A percentile compares a stretch with the other conserved stretches of the same genome.
Evolutionary conservation across 2,113 vertebrate species (phyloP).

Genomic region (Antidorcas marsupialis): DNA sequence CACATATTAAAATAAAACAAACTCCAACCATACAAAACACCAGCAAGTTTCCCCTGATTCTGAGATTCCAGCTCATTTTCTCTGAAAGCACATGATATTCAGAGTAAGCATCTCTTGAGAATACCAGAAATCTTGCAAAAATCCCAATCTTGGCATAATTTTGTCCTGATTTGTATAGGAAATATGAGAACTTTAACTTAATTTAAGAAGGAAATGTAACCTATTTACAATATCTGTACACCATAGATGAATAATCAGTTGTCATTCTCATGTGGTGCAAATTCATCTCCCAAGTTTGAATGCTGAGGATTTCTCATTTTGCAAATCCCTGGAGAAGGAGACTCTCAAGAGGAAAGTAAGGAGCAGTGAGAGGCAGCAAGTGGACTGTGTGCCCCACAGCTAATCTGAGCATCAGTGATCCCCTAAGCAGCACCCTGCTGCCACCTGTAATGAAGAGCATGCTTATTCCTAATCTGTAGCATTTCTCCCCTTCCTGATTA

Average conservation of each 20-base stretch:
- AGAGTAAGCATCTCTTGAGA: slow-evolving; percentile 42
- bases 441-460: slow-evolving; percentile 50
- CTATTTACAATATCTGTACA: slow-evolving; percentile 38
- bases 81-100: slow-evolving; percentile 14
- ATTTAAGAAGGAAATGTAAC: slow-evolving; percentile 66
- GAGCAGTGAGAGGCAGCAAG: not conserved
- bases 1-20: slow-evolving; percentile 4
- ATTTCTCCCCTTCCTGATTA: slow-evolving; percentile 68
- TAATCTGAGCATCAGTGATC: slow-evolving; percentile 61
- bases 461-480: slow-evolving; percentile 67
- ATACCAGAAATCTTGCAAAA: slow-evolving; percentile 50
- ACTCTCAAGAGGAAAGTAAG: slow-evolving; percentile 48
- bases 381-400: not conserved
- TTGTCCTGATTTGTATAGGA: slow-evolving; percentile 54
- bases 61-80: slow-evolving; percentile 39
- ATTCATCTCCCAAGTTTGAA: slow-evolving; percentile 44
- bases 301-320: slow-evolving; percentile 4
- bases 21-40: not conserved
- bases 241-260: slow-evolving; percentile 44
- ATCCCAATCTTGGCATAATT: slow-evolving; percentile 56
- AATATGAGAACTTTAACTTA: slow-evolving; percentile 51
- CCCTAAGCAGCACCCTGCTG: slow-evolving; percentile 55
- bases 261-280: slow-evolving; percentile 18
- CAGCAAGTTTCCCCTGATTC: slow-evolving; percentile 2
- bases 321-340: slow-evolving; percentile 48